These are phyloP conservation scores for Agapostemon virescens DNA, from an alignment of 2,888 invertebrate species.

Conservation along the genomic window DNA sequence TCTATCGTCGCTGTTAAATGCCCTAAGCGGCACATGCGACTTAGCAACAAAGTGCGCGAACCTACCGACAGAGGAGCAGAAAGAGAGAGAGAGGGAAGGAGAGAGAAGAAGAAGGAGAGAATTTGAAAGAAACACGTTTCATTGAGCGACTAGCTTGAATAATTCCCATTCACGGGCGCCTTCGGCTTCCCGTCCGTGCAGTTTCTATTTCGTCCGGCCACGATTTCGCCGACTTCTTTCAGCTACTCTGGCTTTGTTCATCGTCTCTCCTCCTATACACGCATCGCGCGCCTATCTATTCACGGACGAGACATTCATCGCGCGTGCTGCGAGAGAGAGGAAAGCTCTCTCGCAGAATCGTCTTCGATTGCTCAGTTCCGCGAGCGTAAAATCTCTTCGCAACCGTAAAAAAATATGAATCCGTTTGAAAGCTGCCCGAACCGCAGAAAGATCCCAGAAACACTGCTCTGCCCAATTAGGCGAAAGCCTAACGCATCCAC, in stretches of 20 bases:
- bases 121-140: conserved; percentile 65
- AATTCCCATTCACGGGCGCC: conserved; percentile 60
- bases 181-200: conserved; percentile 44
- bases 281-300: conserved; percentile 5
- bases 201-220: conserved; percentile 46
- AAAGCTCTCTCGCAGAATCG: background rate
- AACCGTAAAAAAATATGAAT: background rate
- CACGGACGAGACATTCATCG: conserved; percentile 20
- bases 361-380: conserved; percentile 15
- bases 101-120: conserved; percentile 33
- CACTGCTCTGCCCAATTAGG: background rate
- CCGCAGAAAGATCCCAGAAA: background rate
- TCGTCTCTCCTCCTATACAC: conserved; percentile 25
- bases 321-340: background rate
- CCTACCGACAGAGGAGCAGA: conserved; percentile 16
- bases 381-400: background rate
- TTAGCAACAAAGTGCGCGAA: conserved; percentile 36
- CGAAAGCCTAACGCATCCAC: background rate
- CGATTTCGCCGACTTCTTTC: conserved; percentile 47
- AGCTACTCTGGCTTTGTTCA: conserved; percentile 54
- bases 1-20: conserved; percentile 31
- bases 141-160: conserved; percentile 59
- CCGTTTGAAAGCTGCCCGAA: background rate
- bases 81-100: conserved; percentile 29
- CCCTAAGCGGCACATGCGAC: conserved; percentile 34